Evolutionary conservation across 2,888 invertebrate genomes (phyloP).

Genomic region (Sisyra nigra): DNA sequence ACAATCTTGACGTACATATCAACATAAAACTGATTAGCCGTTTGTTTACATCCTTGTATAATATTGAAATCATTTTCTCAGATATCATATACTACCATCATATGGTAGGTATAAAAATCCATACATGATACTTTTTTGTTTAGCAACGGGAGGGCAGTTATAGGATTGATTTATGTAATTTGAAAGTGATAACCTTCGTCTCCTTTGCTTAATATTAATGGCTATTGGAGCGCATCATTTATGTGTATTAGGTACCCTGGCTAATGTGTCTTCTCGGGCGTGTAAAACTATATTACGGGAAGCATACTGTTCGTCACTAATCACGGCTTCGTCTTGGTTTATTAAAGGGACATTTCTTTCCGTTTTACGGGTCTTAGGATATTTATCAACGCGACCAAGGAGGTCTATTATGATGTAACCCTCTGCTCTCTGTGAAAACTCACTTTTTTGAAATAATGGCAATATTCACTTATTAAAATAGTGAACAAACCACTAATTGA

Average conservation of each 20-base stretch:
- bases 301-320: slow-evolving; percentile 14
- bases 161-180: slow-evolving; percentile 15
- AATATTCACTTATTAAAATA: too few species aligned
- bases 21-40: slow-evolving; percentile 17
- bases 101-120: slow-evolving; percentile 16
- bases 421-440: too few species aligned
- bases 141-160: slow-evolving; percentile 11
- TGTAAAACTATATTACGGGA: slow-evolving; percentile 17
- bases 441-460: too few species aligned
- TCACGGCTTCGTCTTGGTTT: slow-evolving; percentile 17
- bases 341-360: slow-evolving; percentile 16
- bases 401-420: too few species aligned
- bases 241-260: slow-evolving; percentile 19
- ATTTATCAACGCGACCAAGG: too few species aligned
- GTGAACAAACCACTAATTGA: slow-evolving; percentile 17
- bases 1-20: slow-evolving; percentile 20
- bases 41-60: slow-evolving; percentile 12
- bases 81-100: too few species aligned
- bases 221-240: slow-evolving; percentile 22
- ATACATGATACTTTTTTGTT: slow-evolving; percentile 11
- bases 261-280: slow-evolving; percentile 14
- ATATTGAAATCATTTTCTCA: slow-evolving; percentile 11
- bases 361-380: slow-evolving; percentile 17
- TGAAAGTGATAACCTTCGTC: slow-evolving; percentile 18
- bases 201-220: slow-evolving; percentile 20